phyloP scores from a whole-genome alignment of 1,140 invertebrate species.

The Octopus sinensis region DNA sequence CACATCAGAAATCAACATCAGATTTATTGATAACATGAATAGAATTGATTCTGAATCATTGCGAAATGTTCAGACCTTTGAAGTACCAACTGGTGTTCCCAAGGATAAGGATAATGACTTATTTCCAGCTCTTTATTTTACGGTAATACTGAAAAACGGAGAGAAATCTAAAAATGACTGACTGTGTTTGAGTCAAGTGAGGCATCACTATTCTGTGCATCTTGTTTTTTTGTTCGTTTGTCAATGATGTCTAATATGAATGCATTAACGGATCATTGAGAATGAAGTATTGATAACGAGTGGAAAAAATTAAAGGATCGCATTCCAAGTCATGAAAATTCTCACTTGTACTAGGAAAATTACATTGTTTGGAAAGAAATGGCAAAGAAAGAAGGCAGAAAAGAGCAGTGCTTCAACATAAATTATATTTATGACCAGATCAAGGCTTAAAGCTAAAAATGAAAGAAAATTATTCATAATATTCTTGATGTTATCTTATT shows the following conservation, averaged over 20 bases:
- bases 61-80: not conserved
- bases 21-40: not conserved
- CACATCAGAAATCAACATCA: slow-evolving; percentile 4
- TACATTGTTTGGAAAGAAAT: not conserved
- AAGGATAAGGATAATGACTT: not conserved
- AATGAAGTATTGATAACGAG: not conserved
- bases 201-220: not conserved
- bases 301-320: slow-evolving; percentile 8
- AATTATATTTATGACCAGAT: not conserved
- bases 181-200: slow-evolving; percentile 1
- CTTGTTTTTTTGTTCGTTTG: not conserved
- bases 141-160: not conserved
- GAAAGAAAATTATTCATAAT: too few species aligned
- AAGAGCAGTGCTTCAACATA: not conserved
- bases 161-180: slow-evolving; percentile 1
- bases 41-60: slow-evolving; percentile 5
- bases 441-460: too few species aligned
- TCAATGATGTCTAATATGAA: slow-evolving; percentile 4
- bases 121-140: not conserved
- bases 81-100: slow-evolving; percentile 4
- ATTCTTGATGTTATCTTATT: too few species aligned
- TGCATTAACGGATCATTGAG: not conserved
- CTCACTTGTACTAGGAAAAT: not conserved
- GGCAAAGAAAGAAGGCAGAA: not conserved
- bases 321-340: slow-evolving; percentile 8